Evolutionary conservation across 2,113 vertebrate genomes (phyloP), one percentile per base, ranked within the genome.

Genomic region (Elanus axillaris): DNA sequence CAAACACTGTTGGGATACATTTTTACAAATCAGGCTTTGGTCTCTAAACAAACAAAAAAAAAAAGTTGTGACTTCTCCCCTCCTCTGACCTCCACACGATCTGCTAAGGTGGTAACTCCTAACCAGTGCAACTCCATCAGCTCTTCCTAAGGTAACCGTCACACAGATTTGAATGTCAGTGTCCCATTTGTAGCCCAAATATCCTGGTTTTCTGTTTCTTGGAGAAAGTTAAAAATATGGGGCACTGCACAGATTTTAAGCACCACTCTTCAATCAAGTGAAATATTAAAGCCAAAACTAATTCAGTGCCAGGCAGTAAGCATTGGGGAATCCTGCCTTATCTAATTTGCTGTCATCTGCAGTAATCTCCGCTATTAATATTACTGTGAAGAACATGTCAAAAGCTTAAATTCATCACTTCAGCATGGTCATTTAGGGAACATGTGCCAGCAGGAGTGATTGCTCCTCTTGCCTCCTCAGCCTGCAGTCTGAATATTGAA

Each of bases 211-310:
- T 73, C 34, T 56, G 4, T 43, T 77, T 71, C 59, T 77, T 69
- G 27, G 4, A 81, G 40, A 10, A 66, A 36, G 20, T 68, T 91
- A 40, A 83, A 93, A 77, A 74, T 77, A 91, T 27, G 22, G 58
- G 40, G 17, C 43, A 45, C 56, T 48, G 16, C 27, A 79, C 7
- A 79, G 62, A 60, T 76, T 96, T 92, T 68, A 84, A 90, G 58
- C 4, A 48, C n/a, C 8, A 15, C 55, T 96, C 63, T 92, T 96
- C 88, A 93, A 85, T 92, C 73, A 96, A 94, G 40, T 82, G 94
- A 97, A 96, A 96, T 94, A 86, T 67, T 91, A 91, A 93, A 21
- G 43, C 52, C 64, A 52, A 90, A 93, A 53, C 29, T 81, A 95
- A 89, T 75, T 72, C 38, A 59, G 36, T 55, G 55, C 32, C 89